These are phyloP conservation scores for Neoseiulus cucumeris DNA, from an alignment of 1,140 invertebrate species.

Conservation along the genomic window DNA sequence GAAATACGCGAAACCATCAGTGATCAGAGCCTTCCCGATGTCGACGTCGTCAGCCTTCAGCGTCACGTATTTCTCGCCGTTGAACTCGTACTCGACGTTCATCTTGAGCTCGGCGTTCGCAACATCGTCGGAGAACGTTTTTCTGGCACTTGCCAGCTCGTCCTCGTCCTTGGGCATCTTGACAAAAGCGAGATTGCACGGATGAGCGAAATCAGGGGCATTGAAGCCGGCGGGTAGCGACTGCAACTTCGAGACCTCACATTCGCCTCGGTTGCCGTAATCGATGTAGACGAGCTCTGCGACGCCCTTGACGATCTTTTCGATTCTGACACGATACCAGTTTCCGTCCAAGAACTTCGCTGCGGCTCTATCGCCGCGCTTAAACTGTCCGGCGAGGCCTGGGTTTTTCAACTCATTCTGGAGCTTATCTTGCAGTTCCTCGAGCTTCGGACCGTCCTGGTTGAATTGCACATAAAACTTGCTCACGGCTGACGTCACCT, in stretches of 20 bases:
- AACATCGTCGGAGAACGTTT: not conserved
- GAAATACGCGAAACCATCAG: constrained; percentile 5
- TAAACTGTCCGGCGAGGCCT: not conserved
- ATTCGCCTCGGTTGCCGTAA: constrained; percentile 1
- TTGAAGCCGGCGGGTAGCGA: not conserved
- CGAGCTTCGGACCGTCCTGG: not conserved
- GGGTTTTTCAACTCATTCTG: not conserved
- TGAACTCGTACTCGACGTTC: constrained; percentile 1
- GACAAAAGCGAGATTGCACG: not conserved
- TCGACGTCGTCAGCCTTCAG: not conserved
- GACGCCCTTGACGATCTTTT: not conserved
- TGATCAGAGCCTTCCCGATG: not conserved
- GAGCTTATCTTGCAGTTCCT: not conserved
- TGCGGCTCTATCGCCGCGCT: not conserved
- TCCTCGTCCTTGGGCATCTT: constrained; percentile 10
- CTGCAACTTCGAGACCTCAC: not conserved
- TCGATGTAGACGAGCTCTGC: not conserved
- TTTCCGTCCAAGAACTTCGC: not conserved
- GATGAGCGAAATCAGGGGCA: constrained; percentile 6
- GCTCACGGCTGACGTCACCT: not conserved
- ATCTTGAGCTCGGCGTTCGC: not conserved
- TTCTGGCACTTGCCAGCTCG: not conserved
- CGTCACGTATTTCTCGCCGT: not conserved
- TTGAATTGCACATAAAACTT: constrained; percentile 7
- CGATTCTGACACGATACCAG: not conserved